Evolutionary conservation across 1,140 invertebrate species (phyloP), one percentile per base, ranked within the genome.

Genomic region (Hylaeus anthracinus): DNA sequence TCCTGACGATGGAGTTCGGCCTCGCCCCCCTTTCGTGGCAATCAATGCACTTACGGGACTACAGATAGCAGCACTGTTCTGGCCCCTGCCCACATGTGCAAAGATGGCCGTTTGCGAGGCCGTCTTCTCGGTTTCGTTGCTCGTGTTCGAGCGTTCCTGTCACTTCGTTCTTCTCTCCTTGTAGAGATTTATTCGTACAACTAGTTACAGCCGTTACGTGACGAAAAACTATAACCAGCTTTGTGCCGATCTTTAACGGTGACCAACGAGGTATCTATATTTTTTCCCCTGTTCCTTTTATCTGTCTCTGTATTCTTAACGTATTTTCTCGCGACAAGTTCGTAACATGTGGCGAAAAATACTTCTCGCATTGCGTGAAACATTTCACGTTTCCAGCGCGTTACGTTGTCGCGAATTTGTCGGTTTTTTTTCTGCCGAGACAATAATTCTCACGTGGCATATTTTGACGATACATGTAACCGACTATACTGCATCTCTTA

Each of bases 21-120:
- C 80, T 89, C 88, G 85, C 75, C 83, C 83, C 85, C 87, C 79
- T 84, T 88, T 84, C 71, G 56, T 72, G 80, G 64, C 83, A 87
- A 89, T 88, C 83, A 75, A 86, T 90, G 83, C 80, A 70, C 39
- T 60, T 10, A 70, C 48, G 43, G 43, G 48, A 76, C 77, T 15
- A 83, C 84, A 91, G 90, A 90, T 90, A 71, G 89, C 88, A 75
- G 72, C 88, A 86, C 84, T 70, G 81, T 67, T 81, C 66, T 72
- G 79, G 77, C 61, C 84, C 84, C 90, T 86, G 88, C 90, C 90
- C 90, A 90, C 89, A 90, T 90, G 88, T 90, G 83, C 89, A 91
- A 91, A 91, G 86, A 91, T 91, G 90, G 90, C 90, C 82, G 81
- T 86, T 80, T 67, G 76, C 80, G 82, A 89, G 86, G 83, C 83